A percentile compares a stretch with the other conserved stretches of the same genome.
These are phyloP conservation scores for Synaphobranchus kaupii DNA, from an alignment of 2,797 vertebrate genomes.

Conservation along the genomic window DNA sequence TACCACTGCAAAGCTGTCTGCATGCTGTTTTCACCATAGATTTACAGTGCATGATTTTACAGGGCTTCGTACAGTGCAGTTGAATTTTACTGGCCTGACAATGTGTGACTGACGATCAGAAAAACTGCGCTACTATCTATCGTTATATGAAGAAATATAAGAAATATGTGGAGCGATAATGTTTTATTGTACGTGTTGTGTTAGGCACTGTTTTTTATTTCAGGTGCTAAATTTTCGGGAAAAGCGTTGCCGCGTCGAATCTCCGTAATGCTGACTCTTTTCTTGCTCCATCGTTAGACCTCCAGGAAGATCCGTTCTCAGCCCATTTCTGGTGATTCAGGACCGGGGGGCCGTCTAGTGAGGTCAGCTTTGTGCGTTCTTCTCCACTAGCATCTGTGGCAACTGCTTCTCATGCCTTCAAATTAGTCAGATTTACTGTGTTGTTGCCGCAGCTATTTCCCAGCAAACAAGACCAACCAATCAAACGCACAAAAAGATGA, in stretches of 20 bases:
- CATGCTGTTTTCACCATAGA: neutral
- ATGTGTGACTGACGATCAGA: neutral
- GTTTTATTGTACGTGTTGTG: neutral
- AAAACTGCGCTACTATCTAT: neutral
- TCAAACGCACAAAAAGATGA: neutral
- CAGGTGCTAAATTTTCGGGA: neutral
- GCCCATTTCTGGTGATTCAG: no score
- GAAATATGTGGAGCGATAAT: neutral
- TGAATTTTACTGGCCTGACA: neutral
- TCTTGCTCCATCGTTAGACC: neutral
- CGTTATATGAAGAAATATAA: neutral
- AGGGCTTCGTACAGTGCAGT: neutral
- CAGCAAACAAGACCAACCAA: neutral
- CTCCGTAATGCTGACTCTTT: neutral
- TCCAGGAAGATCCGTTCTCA: neutral
- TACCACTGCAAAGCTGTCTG: neutral
- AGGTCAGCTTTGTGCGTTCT: neutral
- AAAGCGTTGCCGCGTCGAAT: neutral
- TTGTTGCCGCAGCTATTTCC: neutral
- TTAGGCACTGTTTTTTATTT: neutral
- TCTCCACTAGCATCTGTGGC: neutral
- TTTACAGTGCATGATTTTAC: neutral
- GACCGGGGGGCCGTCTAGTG: neutral
- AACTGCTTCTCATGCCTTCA: neutral
- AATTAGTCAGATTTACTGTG: neutral